Evolutionary conservation across 2,113 vertebrate species (phyloP), one percentile per base, ranked within the genome.

Genomic region (Mormoops blainvillei): DNA sequence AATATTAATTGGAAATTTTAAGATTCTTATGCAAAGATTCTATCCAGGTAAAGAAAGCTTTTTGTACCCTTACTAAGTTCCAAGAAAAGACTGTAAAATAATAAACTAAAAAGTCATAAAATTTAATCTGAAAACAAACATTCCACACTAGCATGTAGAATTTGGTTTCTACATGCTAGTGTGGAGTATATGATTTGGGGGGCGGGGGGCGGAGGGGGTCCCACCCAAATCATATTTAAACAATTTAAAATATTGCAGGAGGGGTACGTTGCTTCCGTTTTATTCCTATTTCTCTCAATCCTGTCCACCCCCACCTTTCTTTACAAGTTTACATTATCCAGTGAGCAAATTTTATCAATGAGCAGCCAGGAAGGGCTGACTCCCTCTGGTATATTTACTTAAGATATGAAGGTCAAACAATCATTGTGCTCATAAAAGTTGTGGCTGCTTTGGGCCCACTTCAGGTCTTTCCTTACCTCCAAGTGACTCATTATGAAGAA

Each of bases 401-500:
- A 95, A 96, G 87, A 80, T 90, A 97, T 12, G 28, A 68, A 3
- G 74, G 14, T 94, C 94, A 95, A 97, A 91, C 83, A 14, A 45
- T 90, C 82, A 87, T 0, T 67, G 94, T 86, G 76, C 63, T 97
- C 96, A 84, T 84, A 80, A 92, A 94, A 94, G 22, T 0, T 0
- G 56, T 5, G 41, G 80, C 33, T 7, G 18, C 89, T 96, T 97
- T 50, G 76, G 90, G 71, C 45, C 80, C 13, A 77, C 77, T 94
- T 95, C 95, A 94, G 67, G 85, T 88, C 82, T 89, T 88, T 84
- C 76, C 86, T 83, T 56, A 81, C 95, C 97, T 98, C 96, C 86
- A 96, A 98, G 97, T 85, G 89, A 98, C 96, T 98, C 95, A 82
- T 97, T 94, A 96, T 94, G 89, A 95, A 96, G 96, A 77, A 77